Conservation (phyloP, 2,113 vertebrate species). For the Dendropsophus ebraccatus region DNA sequence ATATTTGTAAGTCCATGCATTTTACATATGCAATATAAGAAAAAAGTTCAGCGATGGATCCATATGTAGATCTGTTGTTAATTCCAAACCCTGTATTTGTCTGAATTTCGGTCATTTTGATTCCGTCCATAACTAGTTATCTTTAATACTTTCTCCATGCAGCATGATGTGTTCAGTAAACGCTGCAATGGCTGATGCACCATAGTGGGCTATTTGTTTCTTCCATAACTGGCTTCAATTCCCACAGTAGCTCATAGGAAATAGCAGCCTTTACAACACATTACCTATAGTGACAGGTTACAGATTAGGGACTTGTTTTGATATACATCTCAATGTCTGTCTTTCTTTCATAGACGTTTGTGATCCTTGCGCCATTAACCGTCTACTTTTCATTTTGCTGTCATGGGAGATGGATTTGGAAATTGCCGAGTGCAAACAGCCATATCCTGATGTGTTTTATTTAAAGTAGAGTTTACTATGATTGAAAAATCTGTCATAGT, state of each 20-base stretch:
- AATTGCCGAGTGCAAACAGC: background rate
- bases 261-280: background rate
- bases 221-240: background rate
- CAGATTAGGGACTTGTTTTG: background rate
- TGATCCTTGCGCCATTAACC: background rate
- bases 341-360: background rate
- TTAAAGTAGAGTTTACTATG: background rate
- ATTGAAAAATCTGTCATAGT: background rate
- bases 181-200: too few species aligned
- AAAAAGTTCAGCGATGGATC: background rate
- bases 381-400: conserved; percentile 3
- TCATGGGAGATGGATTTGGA: background rate
- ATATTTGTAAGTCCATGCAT: background rate
- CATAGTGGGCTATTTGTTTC: background rate
- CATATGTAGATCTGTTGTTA: background rate
- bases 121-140: background rate
- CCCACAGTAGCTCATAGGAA: background rate
- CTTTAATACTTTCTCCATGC: background rate
- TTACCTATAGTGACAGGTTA: background rate
- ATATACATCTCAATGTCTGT: background rate
- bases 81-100: background rate
- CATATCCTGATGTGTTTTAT: conserved; percentile 12
- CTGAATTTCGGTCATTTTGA: too few species aligned
- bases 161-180: background rate
- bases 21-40: background rate